Evolutionary conservation across 2,113 vertebrate genomes (phyloP), one percentile per base, ranked within the genome.

Genomic region (Brachyhypopomus gauderio): DNA sequence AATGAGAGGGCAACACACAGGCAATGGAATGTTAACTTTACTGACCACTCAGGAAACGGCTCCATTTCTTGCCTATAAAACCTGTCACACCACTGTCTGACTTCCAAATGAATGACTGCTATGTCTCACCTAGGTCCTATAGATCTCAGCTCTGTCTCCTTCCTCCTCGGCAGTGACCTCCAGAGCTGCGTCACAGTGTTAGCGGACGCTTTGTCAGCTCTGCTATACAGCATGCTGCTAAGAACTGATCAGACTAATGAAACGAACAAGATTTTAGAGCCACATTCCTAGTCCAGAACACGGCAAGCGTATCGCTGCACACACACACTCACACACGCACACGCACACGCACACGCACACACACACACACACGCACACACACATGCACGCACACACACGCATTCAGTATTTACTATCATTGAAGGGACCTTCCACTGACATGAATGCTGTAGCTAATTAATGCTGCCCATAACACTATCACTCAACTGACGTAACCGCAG

Each of bases 231-330:
- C 7, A 17, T 27, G 66, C 63, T 14, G 67, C 36, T 52, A 60
- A 82, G 70, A 85, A 71, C 55, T 30, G 62, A 78, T 82, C 41
- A 52, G 30, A 45, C 36, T 85, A 82, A 85, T 85, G 75, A 85
- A 82, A 85, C 66, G 73, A 20, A 60, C 72, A 73, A 73, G 48
- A 77, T 72, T 77, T 72, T 63, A 73, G 75, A 75, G 11, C 25
- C 25, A 48, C 19, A 36, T 38, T 73, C 23, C 14, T 62, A 52
- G 70, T 1, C 0, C 25, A 74, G 59, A 74, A 27, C 71, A 52
- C 60, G 56, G 62, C 23, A 74, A 14, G 62, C 63, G 66, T 9
- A 20, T 19, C 27, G 38, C 30, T 8, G 48, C 23, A 30, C 48
- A 38, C n/a, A 34, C 34, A 38, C 38, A 3, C 12, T 23, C 17